Conservation (phyloP, 2,888 invertebrate species). For the Griposia aprilina region DNA sequence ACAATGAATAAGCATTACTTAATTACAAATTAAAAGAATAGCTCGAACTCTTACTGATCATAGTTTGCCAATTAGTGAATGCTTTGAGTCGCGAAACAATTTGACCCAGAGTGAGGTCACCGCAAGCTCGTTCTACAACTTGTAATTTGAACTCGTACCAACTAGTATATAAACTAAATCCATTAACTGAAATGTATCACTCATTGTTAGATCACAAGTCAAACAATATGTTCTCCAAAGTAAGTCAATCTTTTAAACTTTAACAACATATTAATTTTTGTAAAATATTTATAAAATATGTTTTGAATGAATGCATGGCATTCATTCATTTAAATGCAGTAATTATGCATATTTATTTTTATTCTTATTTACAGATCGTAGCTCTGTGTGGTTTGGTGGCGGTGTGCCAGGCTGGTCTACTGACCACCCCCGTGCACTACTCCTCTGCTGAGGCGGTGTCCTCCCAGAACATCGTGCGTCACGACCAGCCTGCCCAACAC, state of each 20-base stretch:
- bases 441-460: conserved; percentile 56
- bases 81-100: conserved; percentile 34
- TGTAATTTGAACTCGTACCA: conserved; percentile 31
- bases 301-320: no score
- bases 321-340: no score
- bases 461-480: conserved; percentile 68
- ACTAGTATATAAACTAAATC: conserved; percentile 60
- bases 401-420: conserved; percentile 71
- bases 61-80: conserved; percentile 50
- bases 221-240: conserved; percentile 71
- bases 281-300: no score
- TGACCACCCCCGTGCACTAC: conserved; percentile 77
- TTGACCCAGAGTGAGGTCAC: conserved; percentile 56
- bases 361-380: conserved; percentile 58
- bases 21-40: neutral
- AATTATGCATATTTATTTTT: no score
- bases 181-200: conserved; percentile 64
- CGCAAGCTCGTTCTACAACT: conserved; percentile 41
- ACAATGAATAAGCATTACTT: neutral
- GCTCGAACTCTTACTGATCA: conserved; percentile 1
- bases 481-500: conserved; percentile 70
- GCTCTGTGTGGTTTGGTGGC: conserved; percentile 74
- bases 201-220: conserved; percentile 71
- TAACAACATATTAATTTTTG: no score
- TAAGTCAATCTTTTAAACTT: conserved; percentile 53